Base-by-base conservation (phyloP, 2,888 invertebrate genomes). In the Diaprepes abbreviatus region DNA sequence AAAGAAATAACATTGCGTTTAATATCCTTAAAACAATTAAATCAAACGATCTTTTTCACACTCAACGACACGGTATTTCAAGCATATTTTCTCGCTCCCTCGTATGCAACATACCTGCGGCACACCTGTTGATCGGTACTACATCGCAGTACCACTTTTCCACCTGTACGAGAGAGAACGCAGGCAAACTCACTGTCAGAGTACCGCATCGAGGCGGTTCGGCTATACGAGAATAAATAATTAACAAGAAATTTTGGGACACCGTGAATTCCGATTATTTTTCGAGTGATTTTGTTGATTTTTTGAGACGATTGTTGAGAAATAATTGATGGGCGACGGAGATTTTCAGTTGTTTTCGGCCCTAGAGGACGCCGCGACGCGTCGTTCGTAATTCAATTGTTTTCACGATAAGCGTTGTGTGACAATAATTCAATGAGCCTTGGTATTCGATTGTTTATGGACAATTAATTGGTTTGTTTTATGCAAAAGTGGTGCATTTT, bases 51-150 rank as follows among this genome's bases (percentile, higher is more conserved):
- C n/a, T n/a, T n/a, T n/a, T n/a, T n/a, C n/a, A n/a, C n/a, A n/a
- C n/a, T n/a, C n/a, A n/a, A n/a, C n/a, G n/a, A n/a, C n/a, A n/a
- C n/a, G n/a, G n/a, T n/a, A n/a, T n/a, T n/a, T n/a, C n/a, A n/a
- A n/a, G n/a, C n/a, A n/a, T n/a, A n/a, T n/a, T n/a, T n/a, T n/a
- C n/a, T n/a, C n/a, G n/a, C n/a, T 7, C 55, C 70, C 70, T 31
- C 45, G 65, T 66, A 66, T 3, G 12, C 16, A 9, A 36, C 70
- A 70, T 70, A 66, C 60, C 78, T 72, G 69, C 68, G 77, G 74
- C 76, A 76, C 70, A 70, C 70, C 70, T 70, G 70, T 66, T 70
- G 57, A 45, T 64, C 35, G 43, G 38, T 62, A 68, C 52, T 38
- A 52, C 69, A 58, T 35, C 35, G 40, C 67, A 66, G 70, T 70